Percentiles rank a stretch among this genome's conserved stretches.
These are phyloP conservation scores for Caenorhabditis latens DNA, from an alignment of 1,140 invertebrate genomes.

Conservation along the genomic window DNA sequence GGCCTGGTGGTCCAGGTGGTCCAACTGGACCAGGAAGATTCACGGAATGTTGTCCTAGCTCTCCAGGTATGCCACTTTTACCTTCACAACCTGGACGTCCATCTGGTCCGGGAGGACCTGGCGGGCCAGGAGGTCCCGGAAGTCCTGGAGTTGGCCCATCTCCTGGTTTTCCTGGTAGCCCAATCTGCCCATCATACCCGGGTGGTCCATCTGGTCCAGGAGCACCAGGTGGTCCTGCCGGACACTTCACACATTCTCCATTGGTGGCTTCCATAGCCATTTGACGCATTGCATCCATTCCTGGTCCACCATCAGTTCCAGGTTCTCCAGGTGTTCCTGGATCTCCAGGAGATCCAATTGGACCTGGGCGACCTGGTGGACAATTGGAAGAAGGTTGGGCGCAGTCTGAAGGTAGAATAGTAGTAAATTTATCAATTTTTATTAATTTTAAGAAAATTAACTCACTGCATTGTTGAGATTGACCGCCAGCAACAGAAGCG, in stretches of 20 bases:
- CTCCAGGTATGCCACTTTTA: background rate
- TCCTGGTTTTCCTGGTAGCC: background rate
- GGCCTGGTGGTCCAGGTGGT: conserved; percentile 2
- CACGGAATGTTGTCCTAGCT: background rate
- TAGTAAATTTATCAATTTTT: background rate
- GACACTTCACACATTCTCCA: conserved; percentile 6
- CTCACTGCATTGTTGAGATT: conserved; percentile 5
- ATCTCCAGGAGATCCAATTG: conserved; percentile 3
- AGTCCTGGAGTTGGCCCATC: conserved; percentile 5
- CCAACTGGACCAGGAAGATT: conserved; percentile 8
- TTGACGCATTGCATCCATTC: conserved; percentile 26
- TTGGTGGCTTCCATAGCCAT: conserved; percentile 19
- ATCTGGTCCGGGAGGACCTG: background rate
- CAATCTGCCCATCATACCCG: conserved; percentile 13
- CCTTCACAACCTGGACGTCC: background rate
- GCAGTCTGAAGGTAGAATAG: background rate
- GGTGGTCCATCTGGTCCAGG: background rate
- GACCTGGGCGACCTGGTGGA: conserved; percentile 5
- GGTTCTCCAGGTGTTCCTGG: background rate
- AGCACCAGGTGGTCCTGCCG: background rate
- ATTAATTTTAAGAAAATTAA: background rate
- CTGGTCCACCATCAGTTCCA: background rate
- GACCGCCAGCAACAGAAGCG: background rate
- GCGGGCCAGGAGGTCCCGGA: background rate
- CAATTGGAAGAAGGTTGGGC: background rate